Evolutionary conservation across 23 tunicate genomes (phyloP).

Genomic region (Aplidium turbinatum): DNA sequence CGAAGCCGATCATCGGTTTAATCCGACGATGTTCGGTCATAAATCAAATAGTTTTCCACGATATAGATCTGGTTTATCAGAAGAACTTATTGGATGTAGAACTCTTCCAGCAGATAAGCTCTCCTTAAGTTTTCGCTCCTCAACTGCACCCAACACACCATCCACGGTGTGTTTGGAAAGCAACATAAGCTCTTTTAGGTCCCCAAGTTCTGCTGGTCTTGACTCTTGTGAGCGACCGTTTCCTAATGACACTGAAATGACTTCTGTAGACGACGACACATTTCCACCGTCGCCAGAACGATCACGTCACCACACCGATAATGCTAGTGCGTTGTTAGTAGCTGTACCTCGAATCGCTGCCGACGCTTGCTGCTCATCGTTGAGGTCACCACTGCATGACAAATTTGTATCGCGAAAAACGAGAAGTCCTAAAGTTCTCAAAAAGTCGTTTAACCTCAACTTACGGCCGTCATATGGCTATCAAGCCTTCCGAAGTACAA

Average conservation of each 20-base stretch:
- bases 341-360: neutral
- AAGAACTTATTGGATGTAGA: neutral
- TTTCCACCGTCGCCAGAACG: constrained; percentile 39
- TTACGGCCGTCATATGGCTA: constrained; percentile 51
- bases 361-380: neutral
- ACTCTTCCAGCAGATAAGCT: neutral
- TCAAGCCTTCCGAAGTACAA: constrained; percentile 41
- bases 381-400: constrained; percentile 47
- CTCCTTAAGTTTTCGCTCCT: constrained; percentile 13
- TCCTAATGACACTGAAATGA: constrained; percentile 44
- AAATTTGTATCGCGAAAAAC: constrained; percentile 63
- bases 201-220: neutral
- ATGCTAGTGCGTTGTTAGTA: too few relatives aligned
- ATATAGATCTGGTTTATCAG: neutral
- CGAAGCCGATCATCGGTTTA: neutral
- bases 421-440: constrained; percentile 76
- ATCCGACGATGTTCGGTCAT: neutral
- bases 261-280: constrained; percentile 12
- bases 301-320: too few relatives aligned
- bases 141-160: constrained; percentile 50
- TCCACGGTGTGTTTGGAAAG: neutral
- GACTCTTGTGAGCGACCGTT: neutral
- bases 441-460: constrained; percentile 69
- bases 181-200: neutral
- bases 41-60: constrained; percentile 59